Evolutionary conservation across 1,140 invertebrate genomes (phyloP).

Genomic region (Cyclargus thomasi): DNA sequence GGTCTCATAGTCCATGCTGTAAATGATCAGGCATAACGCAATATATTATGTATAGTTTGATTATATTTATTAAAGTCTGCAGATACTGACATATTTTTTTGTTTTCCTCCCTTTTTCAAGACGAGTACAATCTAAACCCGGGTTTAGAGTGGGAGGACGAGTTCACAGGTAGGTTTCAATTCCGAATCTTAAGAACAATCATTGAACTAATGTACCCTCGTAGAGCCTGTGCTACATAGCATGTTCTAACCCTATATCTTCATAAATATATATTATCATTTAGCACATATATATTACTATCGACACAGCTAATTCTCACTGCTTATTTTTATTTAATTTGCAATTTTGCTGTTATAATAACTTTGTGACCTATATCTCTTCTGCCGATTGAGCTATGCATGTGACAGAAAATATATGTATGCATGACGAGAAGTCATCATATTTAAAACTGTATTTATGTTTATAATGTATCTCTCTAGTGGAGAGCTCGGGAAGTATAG

Average conservation of each 20-base stretch:
- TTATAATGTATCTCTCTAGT: slow-evolving; percentile 65
- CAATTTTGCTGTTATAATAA: not conserved
- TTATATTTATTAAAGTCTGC: slow-evolving; percentile 60
- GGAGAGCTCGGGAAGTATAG: slow-evolving; percentile 72
- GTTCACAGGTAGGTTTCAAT: slow-evolving; percentile 96
- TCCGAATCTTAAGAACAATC: slow-evolving; percentile 63
- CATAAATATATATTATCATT: slow-evolving; percentile 62
- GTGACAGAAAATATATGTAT: slow-evolving; percentile 59
- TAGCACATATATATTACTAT: slow-evolving; percentile 18
- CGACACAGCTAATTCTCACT: slow-evolving; percentile 5
- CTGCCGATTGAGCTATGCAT: slow-evolving; percentile 38
- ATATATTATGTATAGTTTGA: slow-evolving; percentile 63
- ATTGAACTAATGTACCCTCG: slow-evolving; percentile 65
- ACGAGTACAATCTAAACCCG: slow-evolving; percentile 99
- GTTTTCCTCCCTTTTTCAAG: slow-evolving; percentile 90
- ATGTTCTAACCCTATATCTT: slow-evolving; percentile 59
- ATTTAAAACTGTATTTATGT: slow-evolving; percentile 45
- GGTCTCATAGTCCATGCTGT: slow-evolving; percentile 55
- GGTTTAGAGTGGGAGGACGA: slow-evolving; percentile 99
- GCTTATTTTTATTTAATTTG: slow-evolving; percentile 11
- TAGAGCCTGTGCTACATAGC: slow-evolving; percentile 71
- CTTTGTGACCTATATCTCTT: slow-evolving; percentile 6
- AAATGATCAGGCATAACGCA: slow-evolving; percentile 62
- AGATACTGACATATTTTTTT: slow-evolving; percentile 78
- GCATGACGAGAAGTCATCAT: slow-evolving; percentile 60